phyloP scores from a whole-genome alignment of 2,797 vertebrate genomes.

The Muscicapa striata region DNA sequence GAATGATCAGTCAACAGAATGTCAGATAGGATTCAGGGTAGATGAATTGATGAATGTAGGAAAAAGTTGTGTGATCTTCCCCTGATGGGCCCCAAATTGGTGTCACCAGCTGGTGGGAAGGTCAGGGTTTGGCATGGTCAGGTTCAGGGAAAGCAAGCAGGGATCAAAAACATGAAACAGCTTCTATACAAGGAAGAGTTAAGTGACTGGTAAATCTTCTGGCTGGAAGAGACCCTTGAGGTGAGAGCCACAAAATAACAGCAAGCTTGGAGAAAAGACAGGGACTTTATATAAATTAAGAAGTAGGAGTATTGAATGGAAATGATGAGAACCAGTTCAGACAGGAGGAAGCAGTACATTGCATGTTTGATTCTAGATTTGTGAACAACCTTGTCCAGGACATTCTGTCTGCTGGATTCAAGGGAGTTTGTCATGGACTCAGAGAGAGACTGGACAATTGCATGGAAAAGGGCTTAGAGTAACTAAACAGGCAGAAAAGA shows the following conservation, averaged over 20 bases:
- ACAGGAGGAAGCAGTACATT: neutral
- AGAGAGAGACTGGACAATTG: neutral
- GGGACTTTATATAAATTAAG: neutral
- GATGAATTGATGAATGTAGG: neutral
- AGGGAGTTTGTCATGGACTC: neutral
- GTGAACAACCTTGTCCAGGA: neutral
- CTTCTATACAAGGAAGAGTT: neutral
- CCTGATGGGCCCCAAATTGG: neutral
- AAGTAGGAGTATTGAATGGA: neutral
- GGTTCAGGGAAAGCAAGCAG: neutral
- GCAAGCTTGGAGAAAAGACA: neutral
- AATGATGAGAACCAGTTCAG: neutral
- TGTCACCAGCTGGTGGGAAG: neutral
- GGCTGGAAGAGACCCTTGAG: neutral
- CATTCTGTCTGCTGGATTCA: neutral
- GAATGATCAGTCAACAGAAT: neutral
- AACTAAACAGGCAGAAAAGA: neutral
- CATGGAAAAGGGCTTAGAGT: neutral
- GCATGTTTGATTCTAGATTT: neutral
- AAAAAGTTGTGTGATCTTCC: neutral
- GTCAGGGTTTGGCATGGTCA: neutral
- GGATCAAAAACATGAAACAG: neutral
- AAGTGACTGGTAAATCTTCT: neutral
- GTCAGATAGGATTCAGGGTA: neutral
- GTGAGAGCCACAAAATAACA: neutral